Evolutionary conservation across 2,113 vertebrate species (phyloP), one percentile per base, ranked within the genome.

Genomic region (Lasiurus borealis): DNA sequence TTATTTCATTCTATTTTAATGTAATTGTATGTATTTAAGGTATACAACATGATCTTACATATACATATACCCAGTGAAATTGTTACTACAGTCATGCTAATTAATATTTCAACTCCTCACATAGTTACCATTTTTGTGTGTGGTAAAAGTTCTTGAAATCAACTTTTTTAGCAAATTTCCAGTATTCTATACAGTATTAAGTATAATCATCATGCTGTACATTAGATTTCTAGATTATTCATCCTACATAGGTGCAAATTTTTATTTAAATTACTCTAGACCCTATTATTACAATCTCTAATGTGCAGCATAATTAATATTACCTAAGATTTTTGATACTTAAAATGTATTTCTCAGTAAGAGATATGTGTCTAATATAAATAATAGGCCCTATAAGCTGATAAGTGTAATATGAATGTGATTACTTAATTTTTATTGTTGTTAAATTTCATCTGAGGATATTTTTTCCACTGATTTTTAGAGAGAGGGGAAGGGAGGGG

Each of bases 1-100:
- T 93, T 80, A 93, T 82, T 62, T 64, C 52, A 54, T 34, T 73
- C 7, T 88, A 73, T 54, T 86, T 94, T 57, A 85, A 85, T 66
- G n/a, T 90, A 69, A 84, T 76, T 69, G 25, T 90, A 78, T 50
- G 14, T 46, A 90, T 77, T 73, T 48, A 59, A 89, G 29, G 4
- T 77, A 5, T 52, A 19, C 27, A 64, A 23, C 59, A 50, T 62
- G 40, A 85, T 71, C 52, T 66, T 54, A 46, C 68, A 21, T 68
- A 57, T 3, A 75, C 7, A 66, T 29, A 27, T 54, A 21, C 34
- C 14, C 13, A 83, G 21, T 27, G 23, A 83, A 88, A 68, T 46
- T 23, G 75, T 75, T 21, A 66, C 11, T 46, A 46, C 8, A 83
- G 57, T 29, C 77, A 54, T 29, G 48, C 36, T 90, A 82, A 59